A percentile compares a stretch with the other conserved stretches of the same genome.
These are phyloP conservation scores for Phrynosoma blainvillii DNA, from an alignment of 2,113 vertebrate genomes.

Conservation along the genomic window DNA sequence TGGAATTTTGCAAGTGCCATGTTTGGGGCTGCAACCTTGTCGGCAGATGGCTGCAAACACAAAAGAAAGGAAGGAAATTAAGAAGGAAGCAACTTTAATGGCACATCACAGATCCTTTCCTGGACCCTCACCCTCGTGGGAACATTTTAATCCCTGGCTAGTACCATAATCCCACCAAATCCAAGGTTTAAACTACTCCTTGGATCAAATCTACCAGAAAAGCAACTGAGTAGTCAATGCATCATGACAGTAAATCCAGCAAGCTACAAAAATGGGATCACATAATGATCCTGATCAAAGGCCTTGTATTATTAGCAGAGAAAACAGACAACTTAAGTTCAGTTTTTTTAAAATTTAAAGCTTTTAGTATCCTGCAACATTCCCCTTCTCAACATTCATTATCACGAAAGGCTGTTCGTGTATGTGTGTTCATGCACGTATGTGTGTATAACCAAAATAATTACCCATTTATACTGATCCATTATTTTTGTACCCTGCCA, in stretches of 20 bases:
- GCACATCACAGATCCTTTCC: constrained; percentile 45
- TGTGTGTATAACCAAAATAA: too few relatives aligned
- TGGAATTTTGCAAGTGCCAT: constrained; percentile 92
- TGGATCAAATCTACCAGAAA: constrained; percentile 52
- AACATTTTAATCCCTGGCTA: constrained; percentile 67
- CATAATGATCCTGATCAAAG: not conserved
- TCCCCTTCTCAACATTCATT: not conserved
- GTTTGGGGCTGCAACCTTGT: constrained; percentile 95
- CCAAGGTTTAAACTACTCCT: constrained; percentile 64
- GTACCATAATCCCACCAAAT: constrained; percentile 70
- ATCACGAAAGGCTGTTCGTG: too few relatives aligned
- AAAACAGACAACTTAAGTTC: too few relatives aligned
- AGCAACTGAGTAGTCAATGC: constrained; percentile 53
- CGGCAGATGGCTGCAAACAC: constrained; percentile 89
- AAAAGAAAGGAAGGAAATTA: constrained; percentile 29
- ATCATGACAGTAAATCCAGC: constrained; percentile 38
- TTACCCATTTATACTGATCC: too few relatives aligned
- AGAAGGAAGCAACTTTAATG: not conserved
- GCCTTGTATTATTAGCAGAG: not conserved
- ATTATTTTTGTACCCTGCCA: too few relatives aligned
- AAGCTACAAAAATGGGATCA: not conserved
- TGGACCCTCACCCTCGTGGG: constrained; percentile 44
- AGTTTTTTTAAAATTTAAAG: not conserved
- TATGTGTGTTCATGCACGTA: too few relatives aligned
- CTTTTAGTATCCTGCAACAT: fast-evolving